Base-by-base conservation (phyloP, 2,888 invertebrate genomes). In the Altica lythri region DNA sequence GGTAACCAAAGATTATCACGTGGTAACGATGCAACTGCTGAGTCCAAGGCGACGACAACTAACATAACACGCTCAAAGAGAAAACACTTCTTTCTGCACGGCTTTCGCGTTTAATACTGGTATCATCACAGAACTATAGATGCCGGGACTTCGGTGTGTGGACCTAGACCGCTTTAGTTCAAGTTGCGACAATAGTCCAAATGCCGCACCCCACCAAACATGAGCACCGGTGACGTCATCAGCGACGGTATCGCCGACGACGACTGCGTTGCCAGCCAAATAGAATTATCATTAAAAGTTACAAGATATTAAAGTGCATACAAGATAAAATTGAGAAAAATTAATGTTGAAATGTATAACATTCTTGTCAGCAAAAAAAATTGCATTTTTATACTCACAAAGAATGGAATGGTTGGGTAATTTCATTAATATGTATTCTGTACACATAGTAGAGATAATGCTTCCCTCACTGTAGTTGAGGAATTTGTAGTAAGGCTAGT, bases 191-290 rank as follows among this genome's bases (percentile, higher is more conserved):
- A 50, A 54, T 61, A 63, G 61, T 58, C 60, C 62, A 60, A 62
- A 61, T 56, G 65, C 67, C 65, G 67, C 72, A 68, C 71, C 72
- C 71, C 71, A 65, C 70, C 67, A 68, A 63, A 59, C 60, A 37
- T 74, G 75, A 74, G 75, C 75, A 75, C 75, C 75, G 75, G 67
- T 76, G 75, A 76, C 75, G 75, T 76, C 75, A 75, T 65, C 68
- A 65, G 71, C 70, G 71, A 50, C 53, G 13, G 46, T 32, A 43
- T 42, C 46, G 45, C 49, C 34, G 18, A 22, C 30, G n/a, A n/a
- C 6, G 18, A 19, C 52, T 32, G 9, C 16, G 44, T 56, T 53
- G 52, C 48, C 34, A n/a, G n/a, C n/a, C n/a, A n/a, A n/a, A n/a
- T n/a, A n/a, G n/a, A n/a, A n/a, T n/a, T n/a, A n/a, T n/a, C n/a